Evolutionary conservation across 35 echinoderm and acorn worm genomes (phyloP).

Genomic region (Amphiura filiformis): DNA sequence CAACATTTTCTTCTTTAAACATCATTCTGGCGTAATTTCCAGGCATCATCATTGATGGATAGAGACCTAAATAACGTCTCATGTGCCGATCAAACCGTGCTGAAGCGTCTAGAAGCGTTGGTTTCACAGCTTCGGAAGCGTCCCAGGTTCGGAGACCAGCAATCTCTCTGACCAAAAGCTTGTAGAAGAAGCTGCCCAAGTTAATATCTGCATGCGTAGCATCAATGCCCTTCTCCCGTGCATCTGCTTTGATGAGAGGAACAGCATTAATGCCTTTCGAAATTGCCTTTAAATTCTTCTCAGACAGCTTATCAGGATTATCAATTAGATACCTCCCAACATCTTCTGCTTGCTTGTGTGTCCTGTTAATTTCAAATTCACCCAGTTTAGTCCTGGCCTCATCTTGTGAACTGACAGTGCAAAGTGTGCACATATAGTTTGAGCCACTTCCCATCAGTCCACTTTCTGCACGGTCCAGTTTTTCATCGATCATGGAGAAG

Average conservation of each 20-base stretch:
- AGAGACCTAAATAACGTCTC: not conserved
- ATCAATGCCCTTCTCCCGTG: slow-evolving; percentile 27
- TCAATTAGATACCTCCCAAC: slow-evolving; percentile 13
- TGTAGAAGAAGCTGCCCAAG: slow-evolving; percentile 47
- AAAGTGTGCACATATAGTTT: slow-evolving; percentile 28
- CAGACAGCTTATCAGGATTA: slow-evolving; percentile 33
- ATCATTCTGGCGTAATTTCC: slow-evolving; percentile 25
- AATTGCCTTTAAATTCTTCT: slow-evolving; percentile 6
- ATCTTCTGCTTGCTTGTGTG: not conserved
- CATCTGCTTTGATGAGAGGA: not conserved
- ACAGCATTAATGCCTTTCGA: slow-evolving; percentile 12
- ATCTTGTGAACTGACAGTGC: not conserved
- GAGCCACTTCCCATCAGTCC: slow-evolving; percentile 53
- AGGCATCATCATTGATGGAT: slow-evolving; percentile 41
- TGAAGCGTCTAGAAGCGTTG: slow-evolving; percentile 5
- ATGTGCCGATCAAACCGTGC: slow-evolving; percentile 13
- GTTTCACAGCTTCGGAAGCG: not conserved
- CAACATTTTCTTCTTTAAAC: slow-evolving; percentile 12
- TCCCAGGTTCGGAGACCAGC: slow-evolving; percentile 25
- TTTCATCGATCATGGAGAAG: slow-evolving; percentile 56
- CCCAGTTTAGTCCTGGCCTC: slow-evolving; percentile 12
- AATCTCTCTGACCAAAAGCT: slow-evolving; percentile 31
- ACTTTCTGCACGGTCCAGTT: slow-evolving; percentile 24
- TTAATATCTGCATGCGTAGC: slow-evolving; percentile 59
- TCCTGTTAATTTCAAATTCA: not conserved